These are phyloP conservation scores for Cyprinus carpio DNA, from an alignment of 2,113 vertebrate genomes.

Conservation along the genomic window DNA sequence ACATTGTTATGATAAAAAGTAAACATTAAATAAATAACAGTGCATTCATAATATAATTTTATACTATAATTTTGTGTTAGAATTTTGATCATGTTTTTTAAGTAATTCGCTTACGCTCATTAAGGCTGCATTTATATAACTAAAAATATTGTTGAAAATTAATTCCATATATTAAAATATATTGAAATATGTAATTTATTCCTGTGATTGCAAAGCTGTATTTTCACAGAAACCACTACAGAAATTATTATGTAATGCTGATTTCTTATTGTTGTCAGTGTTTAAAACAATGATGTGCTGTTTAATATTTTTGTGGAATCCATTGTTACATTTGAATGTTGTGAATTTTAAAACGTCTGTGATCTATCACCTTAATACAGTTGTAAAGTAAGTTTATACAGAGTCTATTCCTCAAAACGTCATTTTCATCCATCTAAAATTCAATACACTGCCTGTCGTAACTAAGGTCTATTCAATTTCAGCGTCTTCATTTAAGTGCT, in stretches of 20 bases:
- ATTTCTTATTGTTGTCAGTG: no score
- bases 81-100: no score
- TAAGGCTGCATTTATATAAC: background rate
- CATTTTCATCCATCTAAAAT: background rate
- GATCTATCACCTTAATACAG: background rate
- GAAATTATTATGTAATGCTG: no score
- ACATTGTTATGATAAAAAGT: background rate
- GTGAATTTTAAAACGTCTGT: background rate
- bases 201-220: no score
- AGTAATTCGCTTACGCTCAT: no score
- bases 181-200: background rate
- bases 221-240: no score
- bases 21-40: background rate
- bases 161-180: background rate
- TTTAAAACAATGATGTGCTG: no score
- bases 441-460: background rate
- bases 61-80: background rate
- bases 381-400: background rate
- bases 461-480: background rate
- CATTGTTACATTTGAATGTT: no score
- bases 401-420: background rate
- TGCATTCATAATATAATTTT: background rate
- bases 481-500: background rate
- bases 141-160: background rate
- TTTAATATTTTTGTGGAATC: no score